phyloP scores from a whole-genome alignment of 2,888 invertebrate species.

The Chymomyza fuscimana region DNA sequence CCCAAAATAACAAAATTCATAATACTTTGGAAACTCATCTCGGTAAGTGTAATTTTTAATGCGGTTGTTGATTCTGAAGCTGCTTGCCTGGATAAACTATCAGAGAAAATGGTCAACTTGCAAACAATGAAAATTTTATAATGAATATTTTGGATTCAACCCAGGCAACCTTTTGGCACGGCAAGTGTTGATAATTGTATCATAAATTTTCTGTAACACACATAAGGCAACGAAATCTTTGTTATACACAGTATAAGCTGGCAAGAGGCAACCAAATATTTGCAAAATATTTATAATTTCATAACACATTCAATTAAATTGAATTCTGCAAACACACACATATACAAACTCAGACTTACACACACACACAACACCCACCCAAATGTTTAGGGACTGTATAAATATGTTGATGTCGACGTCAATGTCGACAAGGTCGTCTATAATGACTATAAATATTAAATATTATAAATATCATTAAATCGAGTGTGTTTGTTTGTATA shows the following conservation, averaged over 20 bases:
- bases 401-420: neutral
- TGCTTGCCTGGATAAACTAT: too few relatives aligned
- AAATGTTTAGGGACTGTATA: neutral
- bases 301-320: constrained; percentile 63
- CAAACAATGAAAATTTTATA: constrained; percentile 67
- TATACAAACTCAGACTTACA: constrained; percentile 19
- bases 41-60: neutral
- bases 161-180: constrained; percentile 23
- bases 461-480: constrained; percentile 12
- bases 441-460: constrained; percentile 7
- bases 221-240: neutral
- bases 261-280: constrained; percentile 46
- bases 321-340: constrained; percentile 34
- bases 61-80: neutral
- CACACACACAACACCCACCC: constrained; percentile 22
- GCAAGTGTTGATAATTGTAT: constrained; percentile 68
- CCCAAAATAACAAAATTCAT: too few relatives aligned
- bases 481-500: constrained; percentile 9
- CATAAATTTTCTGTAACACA: constrained; percentile 54
- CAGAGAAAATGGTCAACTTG: constrained; percentile 2
- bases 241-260: constrained; percentile 29
- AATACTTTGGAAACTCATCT: too few relatives aligned
- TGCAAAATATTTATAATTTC: constrained; percentile 59
- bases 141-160: constrained; percentile 63
- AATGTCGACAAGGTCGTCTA: neutral